Evolutionary conservation across 35 echinoderm and acorn worm genomes (phyloP).

Genomic region (Anneissia japonica): DNA sequence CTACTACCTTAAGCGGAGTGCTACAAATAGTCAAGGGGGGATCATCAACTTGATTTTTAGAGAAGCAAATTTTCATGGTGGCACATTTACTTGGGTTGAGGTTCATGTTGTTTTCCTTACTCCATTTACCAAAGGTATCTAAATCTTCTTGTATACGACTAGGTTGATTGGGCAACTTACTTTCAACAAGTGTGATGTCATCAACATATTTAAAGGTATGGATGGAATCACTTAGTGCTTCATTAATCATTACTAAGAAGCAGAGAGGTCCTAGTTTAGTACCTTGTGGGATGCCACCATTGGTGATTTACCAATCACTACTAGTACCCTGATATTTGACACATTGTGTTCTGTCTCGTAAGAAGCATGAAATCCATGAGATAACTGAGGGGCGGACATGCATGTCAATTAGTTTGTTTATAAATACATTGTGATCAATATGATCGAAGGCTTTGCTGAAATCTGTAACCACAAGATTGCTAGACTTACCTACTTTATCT

Average conservation of each 20-base stretch:
- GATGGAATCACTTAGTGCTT: background rate
- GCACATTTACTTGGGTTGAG: too few species aligned
- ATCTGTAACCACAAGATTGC: slow-evolving; percentile 22
- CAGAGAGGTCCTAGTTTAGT: slow-evolving; percentile 5
- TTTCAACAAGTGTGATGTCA: slow-evolving; percentile 37
- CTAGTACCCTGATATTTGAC: background rate
- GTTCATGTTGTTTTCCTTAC: too few species aligned
- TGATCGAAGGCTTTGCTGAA: slow-evolving; percentile 28
- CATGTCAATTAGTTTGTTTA: slow-evolving; percentile 27
- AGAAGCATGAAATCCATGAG: slow-evolving; percentile 17
- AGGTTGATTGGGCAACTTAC: too few species aligned
- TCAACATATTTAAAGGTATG: slow-evolving; percentile 41
- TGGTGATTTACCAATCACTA: background rate
- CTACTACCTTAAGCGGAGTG: too few species aligned
- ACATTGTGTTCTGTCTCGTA: background rate
- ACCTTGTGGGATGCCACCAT: slow-evolving; percentile 6
- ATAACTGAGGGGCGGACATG: slow-evolving; percentile 6
- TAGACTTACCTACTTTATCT: background rate
- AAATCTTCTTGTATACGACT: too few species aligned
- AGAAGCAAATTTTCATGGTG: too few species aligned
- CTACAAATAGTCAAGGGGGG: too few species aligned
- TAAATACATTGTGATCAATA: slow-evolving; percentile 25
- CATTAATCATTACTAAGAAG: background rate
- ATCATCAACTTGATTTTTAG: too few species aligned
- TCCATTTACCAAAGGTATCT: too few species aligned